phyloP scores from a whole-genome alignment of 1,140 invertebrate genomes.

The Trichonephila clavipes region DNA sequence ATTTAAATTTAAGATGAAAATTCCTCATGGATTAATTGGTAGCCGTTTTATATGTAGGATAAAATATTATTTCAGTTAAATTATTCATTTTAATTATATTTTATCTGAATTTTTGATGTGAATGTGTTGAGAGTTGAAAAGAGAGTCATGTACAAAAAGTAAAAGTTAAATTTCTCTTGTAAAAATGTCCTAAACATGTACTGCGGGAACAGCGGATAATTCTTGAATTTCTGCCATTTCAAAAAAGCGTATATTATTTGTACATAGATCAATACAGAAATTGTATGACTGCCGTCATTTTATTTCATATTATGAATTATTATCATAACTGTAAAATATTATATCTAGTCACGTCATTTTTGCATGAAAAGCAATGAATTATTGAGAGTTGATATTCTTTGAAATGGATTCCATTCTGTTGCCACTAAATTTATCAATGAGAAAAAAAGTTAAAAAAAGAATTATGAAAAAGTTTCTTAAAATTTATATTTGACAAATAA shows the following conservation, averaged over 20 bases:
- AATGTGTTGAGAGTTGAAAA: background rate
- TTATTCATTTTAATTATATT: too few species aligned
- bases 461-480: too few species aligned
- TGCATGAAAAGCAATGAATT: background rate
- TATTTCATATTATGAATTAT: background rate
- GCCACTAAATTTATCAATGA: too few species aligned
- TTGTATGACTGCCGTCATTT: constrained; percentile 11
- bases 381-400: background rate
- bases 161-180: background rate
- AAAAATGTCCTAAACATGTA: background rate
- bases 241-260: constrained; percentile 12
- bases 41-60: too few species aligned
- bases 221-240: constrained; percentile 10
- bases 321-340: constrained; percentile 15
- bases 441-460: too few species aligned
- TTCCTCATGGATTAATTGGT: too few species aligned
- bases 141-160: background rate
- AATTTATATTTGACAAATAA: too few species aligned
- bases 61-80: too few species aligned
- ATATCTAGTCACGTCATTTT: constrained; percentile 20
- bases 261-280: background rate
- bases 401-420: background rate
- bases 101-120: background rate
- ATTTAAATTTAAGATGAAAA: too few species aligned
- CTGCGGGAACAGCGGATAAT: background rate